Evolutionary conservation across 2,888 invertebrate genomes (phyloP).

Genomic region (Bellardia pandia): DNA sequence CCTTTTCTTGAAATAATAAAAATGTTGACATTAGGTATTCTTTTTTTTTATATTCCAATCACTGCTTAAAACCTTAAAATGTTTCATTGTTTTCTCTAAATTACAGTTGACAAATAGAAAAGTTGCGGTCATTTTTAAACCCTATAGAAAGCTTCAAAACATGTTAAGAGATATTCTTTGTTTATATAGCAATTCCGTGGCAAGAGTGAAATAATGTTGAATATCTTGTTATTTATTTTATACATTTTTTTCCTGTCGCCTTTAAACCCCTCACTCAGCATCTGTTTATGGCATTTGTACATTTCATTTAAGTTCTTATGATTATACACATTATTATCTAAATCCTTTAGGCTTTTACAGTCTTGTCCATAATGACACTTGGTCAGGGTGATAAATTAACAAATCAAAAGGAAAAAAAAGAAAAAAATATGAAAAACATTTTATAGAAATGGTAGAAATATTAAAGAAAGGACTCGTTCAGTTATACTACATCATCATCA

Average conservation of each 20-base stretch:
- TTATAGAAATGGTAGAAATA: constrained; percentile 38
- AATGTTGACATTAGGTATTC: background rate
- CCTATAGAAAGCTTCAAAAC: constrained; percentile 1
- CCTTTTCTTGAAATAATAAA: background rate
- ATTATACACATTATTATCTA: constrained; percentile 67
- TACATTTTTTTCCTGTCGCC: constrained; percentile 3
- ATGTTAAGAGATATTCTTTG: background rate
- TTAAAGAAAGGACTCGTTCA: constrained; percentile 8
- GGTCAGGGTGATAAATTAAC: constrained; percentile 69
- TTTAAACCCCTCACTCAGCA: background rate
- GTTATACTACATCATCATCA: constrained; percentile 38
- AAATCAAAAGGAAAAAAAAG: constrained; percentile 62
- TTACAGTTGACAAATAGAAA: background rate
- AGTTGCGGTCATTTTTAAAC: background rate
- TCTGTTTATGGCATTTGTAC: constrained; percentile 16
- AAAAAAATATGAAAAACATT: constrained; percentile 45
- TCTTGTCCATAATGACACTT: constrained; percentile 67
- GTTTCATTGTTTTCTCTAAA: background rate
- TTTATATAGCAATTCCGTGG: constrained; percentile 5
- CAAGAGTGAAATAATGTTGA: background rate
- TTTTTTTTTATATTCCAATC: background rate
- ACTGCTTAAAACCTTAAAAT: background rate
- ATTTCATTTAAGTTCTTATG: constrained; percentile 58
- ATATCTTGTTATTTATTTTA: constrained; percentile 29
- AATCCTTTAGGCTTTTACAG: constrained; percentile 66